phyloP scores from a whole-genome alignment of 2,888 invertebrate species.

The Mylabris sibirica region DNA sequence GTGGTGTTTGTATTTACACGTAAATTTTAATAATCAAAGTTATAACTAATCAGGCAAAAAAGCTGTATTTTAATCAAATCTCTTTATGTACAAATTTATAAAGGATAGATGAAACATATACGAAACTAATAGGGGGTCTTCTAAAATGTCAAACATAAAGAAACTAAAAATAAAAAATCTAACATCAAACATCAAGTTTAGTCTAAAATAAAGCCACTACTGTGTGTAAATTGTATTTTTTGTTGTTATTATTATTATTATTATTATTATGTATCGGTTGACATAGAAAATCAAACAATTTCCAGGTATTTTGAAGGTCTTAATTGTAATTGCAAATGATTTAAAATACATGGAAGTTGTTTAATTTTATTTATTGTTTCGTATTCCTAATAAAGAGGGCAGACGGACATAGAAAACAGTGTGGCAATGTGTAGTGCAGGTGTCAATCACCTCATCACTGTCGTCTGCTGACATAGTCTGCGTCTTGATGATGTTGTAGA shows the following conservation, averaged over 20 bases:
- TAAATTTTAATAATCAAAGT: background rate
- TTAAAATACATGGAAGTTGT: background rate
- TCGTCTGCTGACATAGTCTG: constrained; percentile 79
- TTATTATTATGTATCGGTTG: too few relatives aligned
- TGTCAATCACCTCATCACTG: constrained; percentile 59
- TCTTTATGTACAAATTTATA: too few relatives aligned
- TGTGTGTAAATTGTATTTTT: constrained; percentile 42
- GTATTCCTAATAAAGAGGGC: background rate
- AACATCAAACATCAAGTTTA: constrained; percentile 51
- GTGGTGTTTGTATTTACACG: background rate
- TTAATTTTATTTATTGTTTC: background rate
- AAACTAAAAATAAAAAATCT: constrained; percentile 26
- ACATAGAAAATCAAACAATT: background rate
- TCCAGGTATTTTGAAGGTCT: constrained; percentile 7
- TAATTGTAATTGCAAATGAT: background rate
- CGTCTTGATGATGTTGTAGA: constrained; percentile 96
- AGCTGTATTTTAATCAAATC: too few relatives aligned
- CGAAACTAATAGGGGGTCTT: background rate
- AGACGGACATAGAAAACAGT: constrained; percentile 33
- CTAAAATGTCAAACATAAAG: background rate
- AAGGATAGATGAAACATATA: too few relatives aligned
- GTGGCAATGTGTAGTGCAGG: constrained; percentile 42
- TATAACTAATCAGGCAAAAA: too few relatives aligned
- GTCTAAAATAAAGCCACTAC: constrained; percentile 53
- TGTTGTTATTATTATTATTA: background rate